Conservation (phyloP, 2,797 vertebrate genomes). For the Cirrhinus molitorella region DNA sequence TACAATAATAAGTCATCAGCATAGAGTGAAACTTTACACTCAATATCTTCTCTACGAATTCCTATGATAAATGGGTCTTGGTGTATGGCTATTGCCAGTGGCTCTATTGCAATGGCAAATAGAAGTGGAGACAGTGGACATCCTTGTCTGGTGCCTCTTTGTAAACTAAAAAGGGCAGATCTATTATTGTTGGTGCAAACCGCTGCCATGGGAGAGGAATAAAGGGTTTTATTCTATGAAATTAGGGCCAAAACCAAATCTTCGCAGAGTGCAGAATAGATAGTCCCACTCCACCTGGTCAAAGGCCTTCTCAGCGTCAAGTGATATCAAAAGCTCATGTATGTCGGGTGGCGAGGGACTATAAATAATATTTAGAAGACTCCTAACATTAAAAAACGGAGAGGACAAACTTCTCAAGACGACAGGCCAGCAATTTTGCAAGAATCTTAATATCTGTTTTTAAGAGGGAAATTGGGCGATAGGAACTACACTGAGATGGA, state of each 20-base stretch:
- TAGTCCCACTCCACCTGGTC: neutral
- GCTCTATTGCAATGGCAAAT: too few species aligned
- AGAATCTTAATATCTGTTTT: constrained; percentile 43
- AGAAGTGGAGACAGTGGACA: too few species aligned
- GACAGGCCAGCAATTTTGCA: constrained; percentile 15
- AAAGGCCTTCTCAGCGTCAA: constrained; percentile 34
- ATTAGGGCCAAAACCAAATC: neutral
- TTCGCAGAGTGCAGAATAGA: neutral
- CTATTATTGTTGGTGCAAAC: too few species aligned
- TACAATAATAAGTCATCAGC: constrained; percentile 6
- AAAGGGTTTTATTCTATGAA: too few species aligned
- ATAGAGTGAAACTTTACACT: constrained; percentile 23
- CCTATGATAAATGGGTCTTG: too few species aligned
- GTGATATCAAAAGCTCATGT: constrained; percentile 11
- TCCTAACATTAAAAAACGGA: constrained; percentile 29
- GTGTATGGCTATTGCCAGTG: too few species aligned
- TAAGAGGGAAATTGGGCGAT: constrained; percentile 32
- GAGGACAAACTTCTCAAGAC: constrained; percentile 2
- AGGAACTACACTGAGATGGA: constrained; percentile 4
- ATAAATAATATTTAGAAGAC: constrained; percentile 45
- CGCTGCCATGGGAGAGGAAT: too few species aligned
- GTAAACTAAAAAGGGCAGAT: too few species aligned
- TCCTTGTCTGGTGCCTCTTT: too few species aligned
- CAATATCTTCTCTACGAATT: too few species aligned
- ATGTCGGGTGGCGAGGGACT: neutral